These are phyloP conservation scores for Incurvaria masculella DNA, from an alignment of 2,888 invertebrate genomes.

Conservation along the genomic window DNA sequence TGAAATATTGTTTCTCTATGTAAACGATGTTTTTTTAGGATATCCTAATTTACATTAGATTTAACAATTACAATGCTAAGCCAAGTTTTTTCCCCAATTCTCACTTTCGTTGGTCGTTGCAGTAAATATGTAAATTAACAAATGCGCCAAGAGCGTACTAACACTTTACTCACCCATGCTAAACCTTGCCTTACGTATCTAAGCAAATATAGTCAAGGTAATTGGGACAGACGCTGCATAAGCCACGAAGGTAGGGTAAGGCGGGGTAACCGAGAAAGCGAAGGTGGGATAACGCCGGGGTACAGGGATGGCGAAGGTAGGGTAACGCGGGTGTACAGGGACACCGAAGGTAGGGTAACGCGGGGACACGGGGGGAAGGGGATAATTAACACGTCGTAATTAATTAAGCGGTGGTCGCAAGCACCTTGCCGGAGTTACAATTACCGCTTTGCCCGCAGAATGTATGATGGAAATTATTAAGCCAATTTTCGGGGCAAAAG, in stretches of 20 bases:
- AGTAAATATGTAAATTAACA: no score
- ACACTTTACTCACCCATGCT: no score
- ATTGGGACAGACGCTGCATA: not conserved
- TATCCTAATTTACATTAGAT: no score
- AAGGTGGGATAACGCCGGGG: not conserved
- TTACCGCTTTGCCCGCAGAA: not conserved
- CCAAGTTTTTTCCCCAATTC: no score
- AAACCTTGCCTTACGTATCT: no score
- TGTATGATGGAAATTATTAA: not conserved
- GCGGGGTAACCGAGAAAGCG: not conserved
- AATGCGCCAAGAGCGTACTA: no score
- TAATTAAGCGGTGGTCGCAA: not conserved
- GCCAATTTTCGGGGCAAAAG: not conserved
- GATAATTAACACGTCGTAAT: not conserved
- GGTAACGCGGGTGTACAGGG: not conserved
- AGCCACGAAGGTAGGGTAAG: no score
- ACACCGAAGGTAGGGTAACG: not conserved
- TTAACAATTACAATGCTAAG: no score
- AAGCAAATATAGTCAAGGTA: no score
- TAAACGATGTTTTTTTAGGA: no score
- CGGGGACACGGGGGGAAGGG: not conserved
- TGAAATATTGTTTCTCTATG: no score
- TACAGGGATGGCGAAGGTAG: not conserved
- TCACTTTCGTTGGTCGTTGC: no score
- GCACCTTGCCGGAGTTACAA: not conserved